phyloP scores from a whole-genome alignment of 1,140 invertebrate genomes.

The Coptotermes formosanus region DNA sequence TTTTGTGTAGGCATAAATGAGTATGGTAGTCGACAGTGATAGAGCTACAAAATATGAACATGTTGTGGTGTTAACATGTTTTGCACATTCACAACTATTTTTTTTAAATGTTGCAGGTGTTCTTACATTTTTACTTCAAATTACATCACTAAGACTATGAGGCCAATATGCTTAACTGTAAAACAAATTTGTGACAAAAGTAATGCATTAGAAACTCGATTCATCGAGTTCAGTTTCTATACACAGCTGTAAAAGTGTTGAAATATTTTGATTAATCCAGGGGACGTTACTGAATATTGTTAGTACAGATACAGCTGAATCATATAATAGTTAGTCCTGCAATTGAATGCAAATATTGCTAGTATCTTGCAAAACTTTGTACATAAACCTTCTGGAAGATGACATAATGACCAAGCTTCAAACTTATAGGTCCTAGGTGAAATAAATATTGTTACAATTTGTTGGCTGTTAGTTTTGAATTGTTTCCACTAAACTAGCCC shows the following conservation, averaged over 20 bases:
- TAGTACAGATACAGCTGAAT: constrained; percentile 13
- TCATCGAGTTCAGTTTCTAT: not conserved
- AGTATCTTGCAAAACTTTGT: not conserved
- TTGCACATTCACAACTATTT: constrained; percentile 3
- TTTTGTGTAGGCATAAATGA: not conserved
- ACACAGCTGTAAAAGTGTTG: not conserved
- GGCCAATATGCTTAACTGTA: constrained; percentile 10
- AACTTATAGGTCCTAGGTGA: constrained; percentile 9
- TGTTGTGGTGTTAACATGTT: not conserved
- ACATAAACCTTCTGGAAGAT: not conserved
- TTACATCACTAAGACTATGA: not conserved
- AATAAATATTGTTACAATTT: constrained; percentile 20
- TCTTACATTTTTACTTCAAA: not conserved
- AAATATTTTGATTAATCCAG: constrained; percentile 11
- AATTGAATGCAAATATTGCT: not conserved
- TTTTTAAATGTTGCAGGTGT: not conserved
- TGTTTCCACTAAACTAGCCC: not conserved
- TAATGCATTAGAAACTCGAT: not conserved
- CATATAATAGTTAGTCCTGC: not conserved
- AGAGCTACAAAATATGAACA: not conserved
- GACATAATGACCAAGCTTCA: constrained; percentile 1
- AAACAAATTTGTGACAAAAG: not conserved
- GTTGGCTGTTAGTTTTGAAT: constrained; percentile 5
- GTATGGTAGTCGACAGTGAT: not conserved
- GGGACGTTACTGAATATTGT: not conserved